Evolutionary conservation across 2,888 invertebrate genomes (phyloP).

Genomic region (Cephus sareptanus): DNA sequence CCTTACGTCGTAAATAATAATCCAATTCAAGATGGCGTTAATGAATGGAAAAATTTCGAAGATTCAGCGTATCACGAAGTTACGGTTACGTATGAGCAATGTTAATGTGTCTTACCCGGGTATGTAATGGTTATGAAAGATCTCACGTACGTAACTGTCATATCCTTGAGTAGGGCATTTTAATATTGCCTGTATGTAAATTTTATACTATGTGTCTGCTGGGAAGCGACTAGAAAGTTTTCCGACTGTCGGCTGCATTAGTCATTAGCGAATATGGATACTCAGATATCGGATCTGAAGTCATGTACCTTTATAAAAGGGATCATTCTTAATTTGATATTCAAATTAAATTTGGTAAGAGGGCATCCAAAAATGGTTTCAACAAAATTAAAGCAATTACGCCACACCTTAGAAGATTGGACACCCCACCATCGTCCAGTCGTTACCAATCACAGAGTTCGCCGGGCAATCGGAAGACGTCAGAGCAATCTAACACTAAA

Average conservation of each 20-base stretch:
- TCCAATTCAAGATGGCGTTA: not conserved
- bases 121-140: no score
- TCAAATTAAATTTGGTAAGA: slow-evolving; percentile 20
- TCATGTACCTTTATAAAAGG: slow-evolving; percentile 2
- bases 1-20: not conserved
- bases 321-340: slow-evolving; percentile 16
- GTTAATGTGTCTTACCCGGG: no score
- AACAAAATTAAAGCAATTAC: slow-evolving; percentile 19
- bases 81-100: no score
- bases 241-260: not conserved
- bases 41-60: not conserved
- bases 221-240: not conserved
- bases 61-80: not conserved
- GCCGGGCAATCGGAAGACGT: slow-evolving; percentile 14
- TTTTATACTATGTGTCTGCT: no score
- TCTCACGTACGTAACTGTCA: no score
- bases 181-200: no score
- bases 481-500: slow-evolving; percentile 19
- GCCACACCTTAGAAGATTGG: slow-evolving; percentile 23
- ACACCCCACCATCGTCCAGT: slow-evolving; percentile 13
- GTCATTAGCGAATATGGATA: not conserved
- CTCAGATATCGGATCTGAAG: not conserved
- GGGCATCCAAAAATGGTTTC: slow-evolving; percentile 18
- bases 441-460: slow-evolving; percentile 20
- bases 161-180: no score